Conservation (phyloP, 2,888 invertebrate species). For the Seira sanloemensis region DNA sequence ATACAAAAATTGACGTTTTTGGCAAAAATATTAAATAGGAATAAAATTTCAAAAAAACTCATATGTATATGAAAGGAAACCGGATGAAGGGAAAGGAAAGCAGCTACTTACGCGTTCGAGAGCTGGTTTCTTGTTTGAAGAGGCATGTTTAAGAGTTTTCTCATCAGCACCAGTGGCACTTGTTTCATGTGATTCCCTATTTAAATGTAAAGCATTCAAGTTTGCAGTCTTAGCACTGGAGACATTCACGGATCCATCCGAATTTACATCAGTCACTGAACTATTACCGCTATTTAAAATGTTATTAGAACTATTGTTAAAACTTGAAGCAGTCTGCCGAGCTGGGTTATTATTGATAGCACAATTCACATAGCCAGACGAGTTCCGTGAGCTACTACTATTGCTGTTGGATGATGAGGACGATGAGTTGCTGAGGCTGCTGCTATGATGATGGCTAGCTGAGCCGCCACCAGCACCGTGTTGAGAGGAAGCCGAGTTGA, state of each 20-base stretch:
- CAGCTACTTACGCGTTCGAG: slow-evolving; percentile 70
- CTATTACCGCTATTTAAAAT: slow-evolving; percentile 8
- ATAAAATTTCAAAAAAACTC: background rate
- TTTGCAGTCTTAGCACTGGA: slow-evolving; percentile 60
- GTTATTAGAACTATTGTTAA: slow-evolving; percentile 34
- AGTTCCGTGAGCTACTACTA: background rate
- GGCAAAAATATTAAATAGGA: background rate
- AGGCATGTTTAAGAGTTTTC: slow-evolving; percentile 56
- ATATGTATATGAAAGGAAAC: background rate
- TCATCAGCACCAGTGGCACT: slow-evolving; percentile 69
- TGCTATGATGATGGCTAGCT: slow-evolving; percentile 6
- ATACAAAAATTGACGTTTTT: background rate
- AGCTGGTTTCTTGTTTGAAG: slow-evolving; percentile 68
- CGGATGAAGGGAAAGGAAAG: background rate
- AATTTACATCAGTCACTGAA: slow-evolving; percentile 55
- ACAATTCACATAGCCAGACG: slow-evolving; percentile 32
- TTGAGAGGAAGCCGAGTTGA: slow-evolving; percentile 13
- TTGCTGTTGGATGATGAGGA: slow-evolving; percentile 17
- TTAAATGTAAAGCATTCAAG: slow-evolving; percentile 54
- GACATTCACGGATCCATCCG: slow-evolving; percentile 41
- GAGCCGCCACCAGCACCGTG: slow-evolving; percentile 32
- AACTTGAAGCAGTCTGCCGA: slow-evolving; percentile 52
- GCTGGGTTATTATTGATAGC: slow-evolving; percentile 59
- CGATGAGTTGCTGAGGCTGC: slow-evolving; percentile 32
- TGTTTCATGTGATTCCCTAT: slow-evolving; percentile 57